Conservation (phyloP, 2,888 invertebrate species). For the Matsumyia berberina region DNA sequence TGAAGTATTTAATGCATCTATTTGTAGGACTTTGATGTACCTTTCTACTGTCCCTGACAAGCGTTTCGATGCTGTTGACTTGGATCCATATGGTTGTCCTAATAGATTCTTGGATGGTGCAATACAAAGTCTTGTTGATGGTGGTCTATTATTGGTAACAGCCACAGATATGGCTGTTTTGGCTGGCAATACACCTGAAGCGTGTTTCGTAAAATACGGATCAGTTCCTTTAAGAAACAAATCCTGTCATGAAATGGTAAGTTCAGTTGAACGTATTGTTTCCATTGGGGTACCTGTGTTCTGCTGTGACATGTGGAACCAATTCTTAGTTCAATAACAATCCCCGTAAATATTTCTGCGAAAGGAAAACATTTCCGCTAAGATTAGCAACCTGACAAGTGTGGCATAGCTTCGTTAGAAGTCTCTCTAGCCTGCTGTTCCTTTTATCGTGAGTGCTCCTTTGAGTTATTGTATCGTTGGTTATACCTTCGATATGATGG, state of each 20-base stretch:
- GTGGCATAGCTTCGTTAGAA: no score
- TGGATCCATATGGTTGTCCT: slow-evolving; percentile 99
- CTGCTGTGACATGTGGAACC: no score
- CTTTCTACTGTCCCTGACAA: slow-evolving; percentile 87
- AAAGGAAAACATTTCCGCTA: no score
- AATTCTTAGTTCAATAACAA: no score
- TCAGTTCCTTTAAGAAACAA: slow-evolving; percentile 93
- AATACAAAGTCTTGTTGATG: slow-evolving; percentile 91
- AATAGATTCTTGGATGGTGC: slow-evolving; percentile 95
- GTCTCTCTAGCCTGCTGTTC: no score
- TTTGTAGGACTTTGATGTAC: slow-evolving; percentile 93
- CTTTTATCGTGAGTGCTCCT: no score
- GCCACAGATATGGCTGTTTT: slow-evolving; percentile 99
- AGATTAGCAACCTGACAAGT: no score
- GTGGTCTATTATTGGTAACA: slow-evolving; percentile 96
- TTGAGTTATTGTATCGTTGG: no score
- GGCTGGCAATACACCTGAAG: slow-evolving; percentile 97
- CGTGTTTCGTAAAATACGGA: slow-evolving; percentile 97
- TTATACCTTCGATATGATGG: no score
- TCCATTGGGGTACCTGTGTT: no score
- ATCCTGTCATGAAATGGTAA: slow-evolving; percentile 97
- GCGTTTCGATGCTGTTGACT: slow-evolving; percentile 94
- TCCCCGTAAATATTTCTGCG: no score
- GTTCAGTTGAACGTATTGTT: neutral
- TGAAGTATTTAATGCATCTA: slow-evolving; percentile 12